Percentiles rank a stretch among this genome's conserved stretches.
These are phyloP conservation scores for Yponomeuta plumbellus DNA, from an alignment of 2,888 invertebrate species.

Conservation along the genomic window DNA sequence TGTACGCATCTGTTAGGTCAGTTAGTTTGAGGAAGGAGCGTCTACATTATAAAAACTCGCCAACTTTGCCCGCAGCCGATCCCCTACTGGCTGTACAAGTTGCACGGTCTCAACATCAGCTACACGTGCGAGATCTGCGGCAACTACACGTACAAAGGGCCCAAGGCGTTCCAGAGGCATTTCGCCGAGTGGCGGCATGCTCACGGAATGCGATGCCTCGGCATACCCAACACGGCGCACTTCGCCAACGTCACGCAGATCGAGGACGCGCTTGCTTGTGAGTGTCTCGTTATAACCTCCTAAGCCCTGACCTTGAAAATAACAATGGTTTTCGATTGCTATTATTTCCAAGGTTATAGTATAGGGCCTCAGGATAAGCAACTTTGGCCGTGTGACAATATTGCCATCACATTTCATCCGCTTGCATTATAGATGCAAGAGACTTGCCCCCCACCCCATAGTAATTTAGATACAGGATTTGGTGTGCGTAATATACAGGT, in stretches of 20 bases:
- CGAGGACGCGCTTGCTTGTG: slow-evolving; percentile 95
- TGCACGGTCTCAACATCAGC: slow-evolving; percentile 98
- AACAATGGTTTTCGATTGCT: no score
- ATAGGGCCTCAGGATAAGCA: no score
- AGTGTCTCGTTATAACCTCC: slow-evolving; percentile 60
- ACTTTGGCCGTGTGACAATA: no score
- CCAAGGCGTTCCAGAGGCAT: slow-evolving; percentile 99
- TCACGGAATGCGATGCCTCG: slow-evolving; percentile 98
- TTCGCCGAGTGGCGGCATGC: slow-evolving; percentile 96
- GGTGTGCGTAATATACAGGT: no score
- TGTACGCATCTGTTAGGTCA: no score
- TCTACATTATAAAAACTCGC: not conserved
- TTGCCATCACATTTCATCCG: no score
- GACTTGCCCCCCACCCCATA: no score
- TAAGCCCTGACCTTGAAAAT: not conserved
- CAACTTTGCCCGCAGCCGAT: slow-evolving; percentile 48
- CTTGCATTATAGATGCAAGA: no score
- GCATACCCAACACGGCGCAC: slow-evolving; percentile 99
- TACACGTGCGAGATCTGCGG: slow-evolving; percentile 99
- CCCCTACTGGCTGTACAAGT: slow-evolving; percentile 99
- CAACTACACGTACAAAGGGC: slow-evolving; percentile 98
- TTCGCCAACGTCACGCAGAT: slow-evolving; percentile 99
- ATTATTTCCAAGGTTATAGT: no score
- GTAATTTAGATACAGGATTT: no score
- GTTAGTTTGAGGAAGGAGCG: not conserved